Evolutionary conservation across 1,140 invertebrate species (phyloP).

Genomic region (Lordiphosa mommai): DNA sequence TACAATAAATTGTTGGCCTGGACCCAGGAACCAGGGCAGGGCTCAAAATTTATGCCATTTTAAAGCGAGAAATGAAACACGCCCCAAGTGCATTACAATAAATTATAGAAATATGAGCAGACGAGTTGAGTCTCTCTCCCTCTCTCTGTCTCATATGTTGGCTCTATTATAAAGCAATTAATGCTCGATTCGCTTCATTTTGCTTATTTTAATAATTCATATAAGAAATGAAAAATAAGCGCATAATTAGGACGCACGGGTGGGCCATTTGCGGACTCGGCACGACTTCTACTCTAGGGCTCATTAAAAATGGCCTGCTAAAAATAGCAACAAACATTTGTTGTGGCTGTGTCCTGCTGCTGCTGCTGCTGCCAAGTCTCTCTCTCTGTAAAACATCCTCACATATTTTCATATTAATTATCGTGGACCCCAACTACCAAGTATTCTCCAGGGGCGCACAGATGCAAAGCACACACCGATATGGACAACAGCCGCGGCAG

Average conservation of each 20-base stretch:
- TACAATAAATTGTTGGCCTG: slow-evolving; percentile 59
- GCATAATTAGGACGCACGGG: slow-evolving; percentile 64
- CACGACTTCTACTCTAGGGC: slow-evolving; percentile 35
- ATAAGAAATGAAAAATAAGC: slow-evolving; percentile 45
- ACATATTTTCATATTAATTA: slow-evolving; percentile 78
- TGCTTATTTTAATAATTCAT: slow-evolving; percentile 75
- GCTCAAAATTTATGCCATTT: slow-evolving; percentile 69
- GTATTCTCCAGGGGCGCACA: slow-evolving; percentile 49
- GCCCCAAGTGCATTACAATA: slow-evolving; percentile 77
- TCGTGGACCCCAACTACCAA: slow-evolving; percentile 33
- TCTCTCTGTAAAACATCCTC: slow-evolving; percentile 20
- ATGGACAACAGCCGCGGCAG: slow-evolving; percentile 21
- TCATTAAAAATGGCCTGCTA: slow-evolving; percentile 66
- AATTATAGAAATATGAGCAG: slow-evolving; percentile 73
- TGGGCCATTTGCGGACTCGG: slow-evolving; percentile 27
- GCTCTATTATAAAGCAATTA: slow-evolving; percentile 74
- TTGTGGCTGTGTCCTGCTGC: neutral
- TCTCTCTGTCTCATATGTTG: neutral
- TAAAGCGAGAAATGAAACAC: slow-evolving; percentile 78
- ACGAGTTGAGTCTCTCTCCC: neutral
- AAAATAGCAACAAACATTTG: slow-evolving; percentile 71
- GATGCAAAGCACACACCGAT: slow-evolving; percentile 53
- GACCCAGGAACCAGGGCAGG: slow-evolving; percentile 14
- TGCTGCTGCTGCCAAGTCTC: neutral
- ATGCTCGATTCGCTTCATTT: slow-evolving; percentile 54